phyloP scores from a whole-genome alignment of 2,888 invertebrate genomes.

The Agriopis aurantiaria region DNA sequence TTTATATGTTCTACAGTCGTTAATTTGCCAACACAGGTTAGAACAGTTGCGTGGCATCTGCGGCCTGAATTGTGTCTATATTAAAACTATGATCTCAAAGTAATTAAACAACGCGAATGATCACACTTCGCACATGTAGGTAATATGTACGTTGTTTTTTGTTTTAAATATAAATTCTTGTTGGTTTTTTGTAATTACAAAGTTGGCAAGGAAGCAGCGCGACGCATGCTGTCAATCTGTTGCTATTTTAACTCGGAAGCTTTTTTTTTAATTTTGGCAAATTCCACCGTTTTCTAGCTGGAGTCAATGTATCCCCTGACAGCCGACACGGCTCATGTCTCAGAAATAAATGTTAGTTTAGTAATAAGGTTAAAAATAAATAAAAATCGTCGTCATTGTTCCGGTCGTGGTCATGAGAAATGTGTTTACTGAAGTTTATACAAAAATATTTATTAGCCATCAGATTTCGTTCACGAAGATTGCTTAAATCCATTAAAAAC shows the following conservation, averaged over 20 bases:
- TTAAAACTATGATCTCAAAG: slow-evolving; percentile 69
- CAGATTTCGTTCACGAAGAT: slow-evolving; percentile 37
- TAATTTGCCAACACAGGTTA: slow-evolving; percentile 20
- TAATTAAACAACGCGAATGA: slow-evolving; percentile 63
- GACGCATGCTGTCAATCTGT: slow-evolving; percentile 76
- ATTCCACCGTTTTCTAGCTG: slow-evolving; percentile 64
- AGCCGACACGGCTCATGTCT: slow-evolving; percentile 74
- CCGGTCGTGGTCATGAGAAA: slow-evolving; percentile 68
- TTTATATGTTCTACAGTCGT: not conserved
- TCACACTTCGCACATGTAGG: slow-evolving; percentile 63
- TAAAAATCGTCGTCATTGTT: slow-evolving; percentile 66
- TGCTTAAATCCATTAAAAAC: slow-evolving; percentile 7
- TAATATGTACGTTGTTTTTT: slow-evolving; percentile 48
- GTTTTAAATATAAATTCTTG: slow-evolving; percentile 56
- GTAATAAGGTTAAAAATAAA: slow-evolving; percentile 66
- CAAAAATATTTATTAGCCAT: slow-evolving; percentile 48
- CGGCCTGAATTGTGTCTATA: slow-evolving; percentile 58
- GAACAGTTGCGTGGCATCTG: slow-evolving; percentile 60
- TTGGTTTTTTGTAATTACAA: slow-evolving; percentile 79
- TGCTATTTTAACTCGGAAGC: slow-evolving; percentile 72
- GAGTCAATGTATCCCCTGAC: slow-evolving; percentile 83
- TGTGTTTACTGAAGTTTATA: slow-evolving; percentile 46
- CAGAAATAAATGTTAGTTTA: slow-evolving; percentile 64
- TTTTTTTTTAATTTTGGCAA: slow-evolving; percentile 74
- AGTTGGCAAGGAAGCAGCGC: slow-evolving; percentile 81